Conservation (phyloP, 2,113 vertebrate species). For the Phainopepla nitens region DNA sequence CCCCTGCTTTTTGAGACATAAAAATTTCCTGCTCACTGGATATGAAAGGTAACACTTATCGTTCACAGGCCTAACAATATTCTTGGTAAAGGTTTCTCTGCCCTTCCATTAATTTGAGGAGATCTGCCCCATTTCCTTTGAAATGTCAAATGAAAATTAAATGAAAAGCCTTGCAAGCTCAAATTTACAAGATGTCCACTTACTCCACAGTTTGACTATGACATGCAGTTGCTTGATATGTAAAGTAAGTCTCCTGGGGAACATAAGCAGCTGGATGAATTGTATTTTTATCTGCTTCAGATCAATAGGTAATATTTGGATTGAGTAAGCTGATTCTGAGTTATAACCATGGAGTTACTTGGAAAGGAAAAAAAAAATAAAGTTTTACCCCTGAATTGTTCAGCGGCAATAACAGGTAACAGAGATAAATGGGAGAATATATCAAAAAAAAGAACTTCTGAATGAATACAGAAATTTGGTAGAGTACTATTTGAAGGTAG, state of each 20-base stretch:
- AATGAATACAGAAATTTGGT: not conserved
- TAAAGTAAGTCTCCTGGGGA: not conserved
- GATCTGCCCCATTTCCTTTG: slow-evolving; percentile 9
- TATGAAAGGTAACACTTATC: slow-evolving; percentile 5
- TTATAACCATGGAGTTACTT: not conserved
- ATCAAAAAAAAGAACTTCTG: not conserved
- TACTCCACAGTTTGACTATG: not conserved
- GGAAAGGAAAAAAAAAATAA: not conserved
- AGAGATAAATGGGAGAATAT: not conserved
- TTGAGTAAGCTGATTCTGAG: not conserved
- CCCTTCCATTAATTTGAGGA: slow-evolving; percentile 11
- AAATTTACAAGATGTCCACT: not conserved
- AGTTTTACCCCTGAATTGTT: not conserved
- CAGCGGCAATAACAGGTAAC: not conserved
- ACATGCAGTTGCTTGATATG: not conserved
- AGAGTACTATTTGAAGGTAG: not conserved
- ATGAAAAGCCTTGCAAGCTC: not conserved
- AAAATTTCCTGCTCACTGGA: not conserved
- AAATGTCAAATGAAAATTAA: slow-evolving; percentile 45
- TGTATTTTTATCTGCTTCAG: not conserved
- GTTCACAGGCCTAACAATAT: not conserved
- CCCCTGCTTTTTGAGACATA: not conserved
- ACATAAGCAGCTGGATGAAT: not conserved
- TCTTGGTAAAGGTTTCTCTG: slow-evolving; percentile 9
- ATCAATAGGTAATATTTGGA: not conserved